Evolutionary conservation across 2,113 vertebrate species (phyloP), one percentile per base, ranked within the genome.

Genomic region (Saimiri boliviensis): DNA sequence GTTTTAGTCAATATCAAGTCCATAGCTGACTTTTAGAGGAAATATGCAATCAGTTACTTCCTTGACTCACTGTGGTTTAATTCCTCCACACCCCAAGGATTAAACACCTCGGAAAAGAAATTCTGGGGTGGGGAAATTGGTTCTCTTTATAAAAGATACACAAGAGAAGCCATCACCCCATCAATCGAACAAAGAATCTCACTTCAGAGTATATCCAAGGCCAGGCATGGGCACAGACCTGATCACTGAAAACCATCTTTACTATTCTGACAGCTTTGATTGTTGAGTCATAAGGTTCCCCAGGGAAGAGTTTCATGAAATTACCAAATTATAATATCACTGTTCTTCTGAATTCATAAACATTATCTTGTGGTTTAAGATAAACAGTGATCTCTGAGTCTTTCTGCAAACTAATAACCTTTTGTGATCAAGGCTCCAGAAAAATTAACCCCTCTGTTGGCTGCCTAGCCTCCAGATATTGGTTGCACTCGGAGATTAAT

Each of bases 91-190:
- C 56, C 95, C 95, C 81, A 84, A 97, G 97, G 89, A 98, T 97
- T 98, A 98, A 97, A 96, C 97, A 98, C 97, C 98, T 98, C 87
- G 93, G 97, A 96, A 97, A 98, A 98, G 97, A 98, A 97, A 98
- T 97, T 98, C 86, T 77, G 49, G 84, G 93, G 79, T 84, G 91
- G 84, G 74, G 87, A 98, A 97, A 95, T 0, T 16, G 83, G 82
- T 95, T 74, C 27, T 56, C 37, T 95, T 95, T 93, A n/a, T n/a
- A n/a, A 86, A 97, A 30, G 23, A 27, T 83, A 96, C 93, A 94
- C 52, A 86, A 52, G 27, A 95, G 37, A 54, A 93, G 97, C 45
- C 80, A 94, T 23, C 20, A 73, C 73, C 68, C 60, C 60, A 76
- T 45, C 56, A 89, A 60, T 74, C 70, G 70, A 8, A 86, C 79